Base-by-base conservation (phyloP, 1,140 invertebrate genomes). In the Venturia canescens region DNA sequence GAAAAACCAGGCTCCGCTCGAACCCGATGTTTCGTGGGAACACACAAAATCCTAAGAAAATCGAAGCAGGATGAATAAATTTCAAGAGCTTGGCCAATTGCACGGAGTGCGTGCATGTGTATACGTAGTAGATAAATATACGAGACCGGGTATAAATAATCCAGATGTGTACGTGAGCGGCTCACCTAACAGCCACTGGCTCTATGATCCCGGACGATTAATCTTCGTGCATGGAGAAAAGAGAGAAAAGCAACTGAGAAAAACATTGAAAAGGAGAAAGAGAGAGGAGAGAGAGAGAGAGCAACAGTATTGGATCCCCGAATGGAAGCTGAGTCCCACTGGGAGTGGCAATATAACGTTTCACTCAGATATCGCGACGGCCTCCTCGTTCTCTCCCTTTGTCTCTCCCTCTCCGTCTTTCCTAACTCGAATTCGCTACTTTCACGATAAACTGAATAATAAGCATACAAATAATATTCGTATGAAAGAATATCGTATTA, bases 281-380 rank as follows among this genome's bases (percentile, higher is more conserved):
- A 69, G 70, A 82, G 60, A 79, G n/a, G 44, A 79, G 69, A 74
- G 57, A 31, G 21, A 77, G 21, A 80, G 16, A 48, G 23, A 44
- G 53, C 82, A 84, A 84, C 83, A 86, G 87, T 88, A 90, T 90
- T 90, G 88, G 87, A 86, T 88, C 84, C 84, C 82, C 82, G 79
- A 86, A 38, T 78, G 81, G 85, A 83, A 75, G 75, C 78, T 69
- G 27, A 84, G 84, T 87, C 86, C 87, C 87, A 76, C 80, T 83
- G 87, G 88, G 87, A 88, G 84, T 50, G 69, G 85, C 87, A 87
- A 88, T 90, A 88, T 89, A 89, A 87, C 85, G 87, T 89, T 90
- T 89, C 86, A 89, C 88, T 88, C 85, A 78, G 78, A 77, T 77
- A 77, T 77, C 75, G 34, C 34, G 29, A 69, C 27, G 16, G 66